Base-by-base conservation (phyloP, 2,888 invertebrate genomes). In the Cacoxenus indagator region DNA sequence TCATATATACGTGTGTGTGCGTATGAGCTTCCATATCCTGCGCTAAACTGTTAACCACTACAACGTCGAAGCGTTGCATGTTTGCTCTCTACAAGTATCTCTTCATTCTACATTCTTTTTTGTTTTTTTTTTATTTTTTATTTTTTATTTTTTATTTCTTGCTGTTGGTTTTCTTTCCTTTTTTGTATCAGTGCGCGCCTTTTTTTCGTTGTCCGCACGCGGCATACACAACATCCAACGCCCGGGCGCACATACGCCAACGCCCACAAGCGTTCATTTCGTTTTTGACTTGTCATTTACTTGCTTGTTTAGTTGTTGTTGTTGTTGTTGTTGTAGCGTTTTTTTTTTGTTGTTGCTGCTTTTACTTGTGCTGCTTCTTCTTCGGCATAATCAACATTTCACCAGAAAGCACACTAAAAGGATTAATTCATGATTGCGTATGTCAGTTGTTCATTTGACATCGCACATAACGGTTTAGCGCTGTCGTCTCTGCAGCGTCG, bases 371-470 rank as follows among this genome's bases (percentile, higher is more conserved):
- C n/a, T n/a, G n/a, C n/a, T n/a, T n/a, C n/a, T n/a, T n/a, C n/a
- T n/a, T n/a, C n/a, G n/a, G n/a, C n/a, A n/a, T n/a, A n/a, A n/a
- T n/a, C n/a, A n/a, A n/a, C n/a, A n/a, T n/a, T n/a, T n/a, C n/a
- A n/a, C n/a, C n/a, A n/a, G n/a, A n/a, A n/a, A n/a, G n/a, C n/a
- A 68, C 69, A 79, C 77, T 84, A 80, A 84, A 84, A 82, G 83
- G 84, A 84, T 84, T 84, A 84, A 84, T n/a, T 80, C 77, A 83
- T 77, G 76, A 76, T 79, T 81, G 74, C 67, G 73, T 73, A 73
- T n/a, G 70, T 82, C 83, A 84, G 84, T 84, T 84, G 84, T 77
- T 78, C 78, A 83, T 84, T 84, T 83, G 84, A 83, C 84, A 76
- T 77, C 75, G 77, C 76, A 78, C 81, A 79, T 76, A 78, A 76